Base-by-base conservation (phyloP, 2,888 invertebrate genomes). In the Eremobia ochroleuca region DNA sequence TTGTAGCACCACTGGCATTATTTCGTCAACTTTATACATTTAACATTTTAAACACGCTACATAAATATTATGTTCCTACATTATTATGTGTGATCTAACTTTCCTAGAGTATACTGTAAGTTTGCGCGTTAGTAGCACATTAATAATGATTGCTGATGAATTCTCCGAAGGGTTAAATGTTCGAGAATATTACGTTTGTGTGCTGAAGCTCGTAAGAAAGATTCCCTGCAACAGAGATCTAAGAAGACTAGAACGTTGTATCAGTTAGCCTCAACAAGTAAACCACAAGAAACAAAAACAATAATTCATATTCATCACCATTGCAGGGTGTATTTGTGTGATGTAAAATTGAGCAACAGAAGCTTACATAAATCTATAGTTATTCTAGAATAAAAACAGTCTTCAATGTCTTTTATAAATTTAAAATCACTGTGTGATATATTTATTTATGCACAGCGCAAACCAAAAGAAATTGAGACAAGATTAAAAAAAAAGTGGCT, bases 361-460 rank as follows among this genome's bases (percentile, higher is more conserved):
- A 88, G 87, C 88, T 85, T 86, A 85, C 76, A 85, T 85, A 89
- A 82, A 83, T 81, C 83, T 91, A 88, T 82, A 82, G 74, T 86
- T 87, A 89, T 84, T 87, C 88, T 89, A 92, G 82, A 80, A 85
- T 89, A 89, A 91, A 87, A 92, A 93, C 95, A 95, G 95, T 95
- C 95, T 95, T 95, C 84, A 90, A 90, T 94, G 95, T 95, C 94
- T 95, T 95, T 94, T 92, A 89, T 90, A 78, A 86, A 90, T 89
- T 81, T 83, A 85, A 83, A 78, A 87, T 86, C 85, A 89, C 82
- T 84, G 72, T 55, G 73, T 74, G 77, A 85, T 83, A 74, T 75
- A 87, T 80, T 80, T 73, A 85, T 86, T 80, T 73, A 85, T 86
- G 81, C 86, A 83, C 79, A 87, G 84, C 71, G 83, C 86, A 84